Evolutionary conservation across 1,140 invertebrate genomes (phyloP), one percentile per base, ranked within the genome.

Genomic region (Prorops nasuta): DNA sequence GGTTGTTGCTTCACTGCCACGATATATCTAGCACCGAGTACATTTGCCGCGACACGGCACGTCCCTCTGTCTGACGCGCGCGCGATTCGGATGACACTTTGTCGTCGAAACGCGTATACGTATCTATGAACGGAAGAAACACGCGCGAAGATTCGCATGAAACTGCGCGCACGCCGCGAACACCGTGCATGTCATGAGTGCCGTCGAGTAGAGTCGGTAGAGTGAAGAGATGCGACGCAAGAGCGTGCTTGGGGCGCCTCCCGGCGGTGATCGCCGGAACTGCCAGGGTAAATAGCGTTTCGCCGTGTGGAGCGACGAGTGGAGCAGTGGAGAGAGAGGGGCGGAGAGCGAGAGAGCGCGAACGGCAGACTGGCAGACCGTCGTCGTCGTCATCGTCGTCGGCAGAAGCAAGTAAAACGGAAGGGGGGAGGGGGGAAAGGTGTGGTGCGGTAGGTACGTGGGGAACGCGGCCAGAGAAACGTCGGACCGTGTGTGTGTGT

Each of bases 281-380:
- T 60, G 44, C 55, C 45, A 56, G 59, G 58, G 59, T 61, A 61
- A 61, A 61, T 61, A 61, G 51, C 59, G 56, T 52, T 44, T 39
- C 17, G 36, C 21, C 46, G 21, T 19, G 17, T 21, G 28, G 15
- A 32, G 42, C 46, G 35, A 24, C 21, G 28, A 42, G 28, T 22
- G 8, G 21, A 1, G 24, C 38, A 24, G 18, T 15, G 22, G 20
- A 45, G 17, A 31, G 10, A 28, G 16, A 24, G 46, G 7, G 9
- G 7, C 28, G 9, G 20, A 7, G 21, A n/a, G 3, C 8, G 31
- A 1, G 19, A 8, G 37, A 21, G 34, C 12, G 15, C 18, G 12
- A 14, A 21, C 22, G 42, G 32, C 28, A 49, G 21, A 38, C 44
- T 47, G 39, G 46, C 44, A 44, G 20, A 22, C 21, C 37, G 41